These are phyloP conservation scores for Cyrtorhinus lividipennis DNA, from an alignment of 1,140 invertebrate genomes.

Conservation along the genomic window DNA sequence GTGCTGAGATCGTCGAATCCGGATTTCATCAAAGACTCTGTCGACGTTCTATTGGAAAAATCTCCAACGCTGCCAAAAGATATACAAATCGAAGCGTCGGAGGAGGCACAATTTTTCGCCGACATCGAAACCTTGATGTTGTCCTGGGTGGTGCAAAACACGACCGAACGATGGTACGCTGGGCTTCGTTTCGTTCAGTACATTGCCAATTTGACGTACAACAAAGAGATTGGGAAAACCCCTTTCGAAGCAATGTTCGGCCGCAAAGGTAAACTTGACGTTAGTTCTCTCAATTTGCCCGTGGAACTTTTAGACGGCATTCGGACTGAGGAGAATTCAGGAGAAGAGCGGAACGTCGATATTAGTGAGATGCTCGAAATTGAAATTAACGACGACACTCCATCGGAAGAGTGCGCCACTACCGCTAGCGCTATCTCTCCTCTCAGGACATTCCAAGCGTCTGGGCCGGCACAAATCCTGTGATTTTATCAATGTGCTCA, in stretches of 20 bases:
- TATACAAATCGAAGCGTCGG: not conserved
- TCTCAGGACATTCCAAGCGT: no score
- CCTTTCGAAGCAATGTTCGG: conserved; percentile 13
- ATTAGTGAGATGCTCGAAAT: conserved; percentile 13
- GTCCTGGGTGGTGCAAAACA: not conserved
- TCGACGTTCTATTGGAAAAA: not conserved
- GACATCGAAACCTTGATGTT: conserved; percentile 2
- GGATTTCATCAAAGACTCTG: not conserved
- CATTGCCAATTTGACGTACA: not conserved
- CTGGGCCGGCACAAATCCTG: no score
- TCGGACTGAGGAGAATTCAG: not conserved
- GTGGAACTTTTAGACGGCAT: not conserved
- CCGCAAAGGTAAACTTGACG: conserved; percentile 7
- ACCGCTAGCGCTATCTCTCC: no score
- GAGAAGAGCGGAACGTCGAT: not conserved
- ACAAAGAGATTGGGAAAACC: conserved; percentile 9
- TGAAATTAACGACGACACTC: not conserved
- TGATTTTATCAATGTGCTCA: no score
- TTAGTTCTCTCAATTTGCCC: not conserved
- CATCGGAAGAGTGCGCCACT: not conserved
- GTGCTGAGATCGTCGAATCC: not conserved
- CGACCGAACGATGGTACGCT: not conserved
- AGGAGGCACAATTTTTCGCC: not conserved
- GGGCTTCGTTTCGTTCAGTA: conserved; percentile 5
- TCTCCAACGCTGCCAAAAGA: not conserved